Evolutionary conservation across 2,888 invertebrate species (phyloP), one percentile per base, ranked within the genome.

Genomic region (Nomada hirtipes): DNA sequence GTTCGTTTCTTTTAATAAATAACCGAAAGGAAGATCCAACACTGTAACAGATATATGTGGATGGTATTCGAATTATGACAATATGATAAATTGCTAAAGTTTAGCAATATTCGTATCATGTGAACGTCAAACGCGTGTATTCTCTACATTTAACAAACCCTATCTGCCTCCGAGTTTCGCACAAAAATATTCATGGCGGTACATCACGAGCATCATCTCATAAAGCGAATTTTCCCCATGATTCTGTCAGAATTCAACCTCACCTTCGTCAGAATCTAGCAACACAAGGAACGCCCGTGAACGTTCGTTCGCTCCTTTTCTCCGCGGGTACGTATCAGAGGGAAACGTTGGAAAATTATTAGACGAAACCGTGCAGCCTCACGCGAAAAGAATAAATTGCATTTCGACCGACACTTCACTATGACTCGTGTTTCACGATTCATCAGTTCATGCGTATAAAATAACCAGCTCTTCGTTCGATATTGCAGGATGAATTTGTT

Each of bases 391-490:
- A 73, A 79, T 73, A 57, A 69, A 79, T 79, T 65, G 50, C 44
- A 23, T 36, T 69, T 61, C 18, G 10, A 23, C 7, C 11, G 42
- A 10, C 18, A 55, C 13, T 26, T 44, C 11, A 50, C 52, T 53
- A 57, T 29, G 57, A 71, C 63, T 68, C 52, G 42, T 26, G 71
- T 82, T 82, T 79, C 63, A 55, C 76, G 57, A 72, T 69, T 55
- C 68, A 64, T 67, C 72, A 60, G 29, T 68, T 68, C 29, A 70
- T 50, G 61, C 81, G 29, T 26, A 36, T 11, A 60, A 47, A 57
- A 80, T 29, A 57, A 52, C 67, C 2, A 18, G 47, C 55, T 23
- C 13, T 15, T 0, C 18, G n/a, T 7, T 20, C 36, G 29, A 29
- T 29, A 29, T 29, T 29, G 29, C 2, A 29, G 29, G 29, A 3